Evolutionary conservation across 2,888 invertebrate species (phyloP).

Genomic region (Blera fallax): DNA sequence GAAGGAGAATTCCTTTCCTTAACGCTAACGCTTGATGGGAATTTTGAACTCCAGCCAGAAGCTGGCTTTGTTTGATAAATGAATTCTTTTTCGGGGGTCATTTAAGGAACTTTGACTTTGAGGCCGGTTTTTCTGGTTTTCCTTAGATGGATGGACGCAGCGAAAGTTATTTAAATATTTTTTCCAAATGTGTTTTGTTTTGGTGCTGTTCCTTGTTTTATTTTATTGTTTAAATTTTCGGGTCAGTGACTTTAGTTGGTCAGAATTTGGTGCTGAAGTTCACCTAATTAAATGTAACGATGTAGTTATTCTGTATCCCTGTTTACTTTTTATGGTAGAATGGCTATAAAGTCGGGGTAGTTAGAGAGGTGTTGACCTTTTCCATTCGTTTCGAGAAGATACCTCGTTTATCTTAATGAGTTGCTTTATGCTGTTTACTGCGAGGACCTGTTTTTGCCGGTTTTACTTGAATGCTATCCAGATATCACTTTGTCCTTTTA

Average conservation of each 20-base stretch:
- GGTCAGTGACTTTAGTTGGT: constrained; percentile 27
- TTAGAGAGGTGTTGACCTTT: background rate
- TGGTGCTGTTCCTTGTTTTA: constrained; percentile 2
- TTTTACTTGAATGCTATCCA: background rate
- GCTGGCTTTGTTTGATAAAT: constrained; percentile 18
- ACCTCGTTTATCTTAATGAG: background rate
- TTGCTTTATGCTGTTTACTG: background rate
- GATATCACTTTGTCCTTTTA: too few relatives aligned
- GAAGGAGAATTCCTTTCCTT: background rate
- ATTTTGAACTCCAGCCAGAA: constrained; percentile 39
- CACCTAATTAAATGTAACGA: background rate
- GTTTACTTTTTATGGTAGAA: background rate
- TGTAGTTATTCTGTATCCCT: background rate
- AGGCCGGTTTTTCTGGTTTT: constrained; percentile 41
- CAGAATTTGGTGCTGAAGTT: background rate
- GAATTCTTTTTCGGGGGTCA: constrained; percentile 32
- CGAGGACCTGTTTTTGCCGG: background rate
- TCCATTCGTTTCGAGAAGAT: background rate
- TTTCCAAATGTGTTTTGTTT: background rate
- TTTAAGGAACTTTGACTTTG: constrained; percentile 42
- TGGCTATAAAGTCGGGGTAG: background rate
- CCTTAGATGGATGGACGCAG: background rate
- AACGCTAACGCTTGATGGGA: constrained; percentile 18
- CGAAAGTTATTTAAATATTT: too few relatives aligned
- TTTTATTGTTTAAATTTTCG: constrained; percentile 9